Base-by-base conservation (phyloP, 1,140 invertebrate species). In the Drosophila pandora region DNA sequence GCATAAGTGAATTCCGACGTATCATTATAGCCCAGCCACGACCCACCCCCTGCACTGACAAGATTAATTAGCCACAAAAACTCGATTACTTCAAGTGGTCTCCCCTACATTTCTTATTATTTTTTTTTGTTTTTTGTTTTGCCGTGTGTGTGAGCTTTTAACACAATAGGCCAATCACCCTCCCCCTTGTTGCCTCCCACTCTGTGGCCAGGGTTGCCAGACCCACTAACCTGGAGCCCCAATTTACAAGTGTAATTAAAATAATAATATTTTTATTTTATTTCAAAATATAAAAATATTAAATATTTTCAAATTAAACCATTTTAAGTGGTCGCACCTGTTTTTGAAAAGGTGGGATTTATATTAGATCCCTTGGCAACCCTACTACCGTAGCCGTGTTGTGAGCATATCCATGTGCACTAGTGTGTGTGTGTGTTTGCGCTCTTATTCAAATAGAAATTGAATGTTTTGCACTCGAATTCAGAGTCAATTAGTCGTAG, bases 371-470 rank as follows among this genome's bases (percentile, higher is more conserved):
- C 2, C 74, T 48, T 80, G 81, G 82, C 63, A 84, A 76, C 77
- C 34, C 60, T 76, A n/a, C 0, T 21, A 17, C 39, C 43, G 21
- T 30, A 12, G 2, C 10, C 3, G 22, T 23, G 65, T 71, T 50
- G 60, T 41, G 53, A 64, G 50, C 37, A 22, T 21, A 37, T 13
- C 28, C 63, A 37, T 41, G 41, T 78, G 56, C 60, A 49, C 63
- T 45, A 52, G 30, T 22, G 48, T 13, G 72, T 41, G 43, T 13
- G 72, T 41, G 34, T 75, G 56, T 61, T 69, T 69, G 62, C 64
- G 68, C 72, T 85, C 80, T 70, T 85, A 76, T 84, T 84, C 81
- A 80, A 84, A 85, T 85, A 84, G 60, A 85, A 85, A 84, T 80
- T 85, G 41, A 85, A 84, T 81, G 77, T 71, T 77, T 87, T 74